These are phyloP conservation scores for Carollia perspicillata DNA, from an alignment of 2,113 vertebrate genomes.

Conservation along the genomic window DNA sequence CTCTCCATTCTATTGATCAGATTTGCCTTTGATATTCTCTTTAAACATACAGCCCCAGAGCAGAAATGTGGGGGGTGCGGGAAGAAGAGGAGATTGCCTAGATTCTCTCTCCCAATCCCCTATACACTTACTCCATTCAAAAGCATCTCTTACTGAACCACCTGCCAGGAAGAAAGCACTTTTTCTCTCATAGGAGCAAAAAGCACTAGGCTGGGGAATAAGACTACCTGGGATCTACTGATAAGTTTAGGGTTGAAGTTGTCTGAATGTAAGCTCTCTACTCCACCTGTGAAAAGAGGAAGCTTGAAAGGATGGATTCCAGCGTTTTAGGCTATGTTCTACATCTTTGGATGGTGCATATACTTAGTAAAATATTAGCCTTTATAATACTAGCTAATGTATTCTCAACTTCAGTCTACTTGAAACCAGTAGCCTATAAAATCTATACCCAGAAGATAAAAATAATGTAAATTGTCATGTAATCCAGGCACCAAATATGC, in stretches of 20 bases:
- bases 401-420: not conserved
- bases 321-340: not conserved
- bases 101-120: not conserved
- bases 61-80: not conserved
- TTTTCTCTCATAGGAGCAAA: not conserved
- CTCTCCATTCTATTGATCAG: constrained; percentile 5
- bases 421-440: not conserved
- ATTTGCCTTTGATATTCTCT: constrained; percentile 30
- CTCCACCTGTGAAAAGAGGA: not conserved
- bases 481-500: not conserved
- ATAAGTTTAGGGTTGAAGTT: not conserved
- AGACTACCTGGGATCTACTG: not conserved
- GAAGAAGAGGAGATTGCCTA: not conserved
- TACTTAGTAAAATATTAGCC: not conserved
- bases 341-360: not conserved
- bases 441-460: not conserved
- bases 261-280: not conserved
- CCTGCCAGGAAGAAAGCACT: not conserved
- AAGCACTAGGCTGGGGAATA: not conserved
- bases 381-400: not conserved
- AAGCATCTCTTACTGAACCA: not conserved
- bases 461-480: not conserved
- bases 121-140: not conserved
- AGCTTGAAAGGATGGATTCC: not conserved
- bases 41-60: not conserved